A percentile compares a stretch with the other conserved stretches of the same genome.
Evolutionary conservation across 1,140 invertebrate genomes (phyloP).

Genomic region (Aphidius gifuensis): DNA sequence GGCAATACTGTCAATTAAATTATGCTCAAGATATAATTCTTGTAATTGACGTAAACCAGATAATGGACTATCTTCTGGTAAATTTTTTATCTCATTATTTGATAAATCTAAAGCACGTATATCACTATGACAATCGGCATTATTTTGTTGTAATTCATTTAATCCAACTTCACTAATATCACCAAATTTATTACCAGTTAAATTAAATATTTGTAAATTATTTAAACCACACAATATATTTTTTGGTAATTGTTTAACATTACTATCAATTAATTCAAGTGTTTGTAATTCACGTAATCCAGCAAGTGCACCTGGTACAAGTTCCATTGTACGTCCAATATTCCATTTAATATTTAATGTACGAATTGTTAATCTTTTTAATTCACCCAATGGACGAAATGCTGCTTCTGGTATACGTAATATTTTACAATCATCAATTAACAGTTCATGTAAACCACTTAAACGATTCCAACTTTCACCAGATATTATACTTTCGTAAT

Average conservation of each 20-base stretch:
- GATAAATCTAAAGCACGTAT: slow-evolving; percentile 75
- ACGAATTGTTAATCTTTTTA: slow-evolving; percentile 71
- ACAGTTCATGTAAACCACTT: slow-evolving; percentile 68
- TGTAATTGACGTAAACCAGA: slow-evolving; percentile 70
- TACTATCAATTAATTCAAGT: slow-evolving; percentile 78
- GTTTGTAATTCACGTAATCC: slow-evolving; percentile 74
- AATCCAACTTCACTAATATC: slow-evolving; percentile 73
- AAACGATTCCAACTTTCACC: slow-evolving; percentile 71
- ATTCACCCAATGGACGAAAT: slow-evolving; percentile 71
- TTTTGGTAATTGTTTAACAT: slow-evolving; percentile 72
- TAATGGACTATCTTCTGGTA: slow-evolving; percentile 71
- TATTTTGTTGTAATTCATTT: slow-evolving; percentile 44
- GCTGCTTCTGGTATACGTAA: slow-evolving; percentile 71
- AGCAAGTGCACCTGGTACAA: slow-evolving; percentile 65
- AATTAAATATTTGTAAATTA: slow-evolving; percentile 77
- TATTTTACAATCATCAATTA: slow-evolving; percentile 77
- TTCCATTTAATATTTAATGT: slow-evolving; percentile 77
- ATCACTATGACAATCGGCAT: slow-evolving; percentile 57
- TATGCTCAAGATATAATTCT: slow-evolving; percentile 75
- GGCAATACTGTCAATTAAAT: slow-evolving; percentile 77
- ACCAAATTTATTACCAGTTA: slow-evolving; percentile 76
- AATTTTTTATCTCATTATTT: slow-evolving; percentile 68
- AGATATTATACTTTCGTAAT: slow-evolving; percentile 75
- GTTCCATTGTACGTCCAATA: slow-evolving; percentile 66
- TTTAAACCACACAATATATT: slow-evolving; percentile 73